A percentile compares a stretch with the other conserved stretches of the same genome.
phyloP scores from a whole-genome alignment of 2,888 invertebrate species.

The Lithophane semibrunnea region DNA sequence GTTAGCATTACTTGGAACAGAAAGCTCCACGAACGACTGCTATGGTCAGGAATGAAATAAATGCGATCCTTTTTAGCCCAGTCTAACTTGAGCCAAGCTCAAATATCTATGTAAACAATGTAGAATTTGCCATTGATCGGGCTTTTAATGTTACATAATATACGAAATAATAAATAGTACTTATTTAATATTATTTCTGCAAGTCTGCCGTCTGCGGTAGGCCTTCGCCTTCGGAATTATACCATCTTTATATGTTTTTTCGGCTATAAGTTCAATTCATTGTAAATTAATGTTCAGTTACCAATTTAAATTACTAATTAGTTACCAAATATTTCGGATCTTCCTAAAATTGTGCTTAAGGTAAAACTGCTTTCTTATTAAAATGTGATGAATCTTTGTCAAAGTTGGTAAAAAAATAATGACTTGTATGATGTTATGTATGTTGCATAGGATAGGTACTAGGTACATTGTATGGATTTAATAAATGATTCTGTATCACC shows the following conservation, averaged over 20 bases:
- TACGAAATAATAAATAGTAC: not conserved
- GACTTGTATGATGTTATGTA: slow-evolving; percentile 7
- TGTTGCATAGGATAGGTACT: slow-evolving; percentile 36
- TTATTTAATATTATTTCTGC: slow-evolving; percentile 15
- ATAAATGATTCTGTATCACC: not conserved
- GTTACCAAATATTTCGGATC: slow-evolving; percentile 50
- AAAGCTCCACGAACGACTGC: not conserved
- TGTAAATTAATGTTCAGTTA: slow-evolving; percentile 57
- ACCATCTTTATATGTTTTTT: not conserved
- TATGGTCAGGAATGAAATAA: not conserved
- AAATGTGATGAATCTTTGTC: slow-evolving; percentile 14
- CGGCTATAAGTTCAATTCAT: slow-evolving; percentile 31
- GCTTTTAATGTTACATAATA: not conserved
- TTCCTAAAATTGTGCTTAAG: slow-evolving; percentile 22
- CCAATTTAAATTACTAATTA: slow-evolving; percentile 53
- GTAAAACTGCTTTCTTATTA: slow-evolving; percentile 8
- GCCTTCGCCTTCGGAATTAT: not conserved
- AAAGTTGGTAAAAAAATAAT: not conserved
- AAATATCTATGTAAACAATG: not conserved
- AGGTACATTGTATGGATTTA: slow-evolving; percentile 29
- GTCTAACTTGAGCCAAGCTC: not conserved
- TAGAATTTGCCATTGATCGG: not conserved
- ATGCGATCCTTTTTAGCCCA: not conserved
- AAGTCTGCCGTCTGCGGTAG: slow-evolving; percentile 1
- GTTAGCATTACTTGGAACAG: not conserved